A percentile compares a stretch with the other conserved stretches of the same genome.
Evolutionary conservation across 2,888 invertebrate genomes (phyloP).

Genomic region (Axea sp.): DNA sequence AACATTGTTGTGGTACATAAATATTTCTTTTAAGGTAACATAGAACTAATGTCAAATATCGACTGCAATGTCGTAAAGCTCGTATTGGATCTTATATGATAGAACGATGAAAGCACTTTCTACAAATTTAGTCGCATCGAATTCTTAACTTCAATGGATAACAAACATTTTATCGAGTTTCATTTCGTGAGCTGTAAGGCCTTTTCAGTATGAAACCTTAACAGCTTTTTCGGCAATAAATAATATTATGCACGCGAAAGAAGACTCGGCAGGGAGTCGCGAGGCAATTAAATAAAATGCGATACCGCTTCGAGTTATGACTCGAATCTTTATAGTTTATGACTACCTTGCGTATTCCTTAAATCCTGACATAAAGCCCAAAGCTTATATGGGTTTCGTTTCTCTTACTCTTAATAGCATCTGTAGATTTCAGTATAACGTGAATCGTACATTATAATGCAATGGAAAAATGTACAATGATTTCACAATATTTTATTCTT

Average conservation of each 20-base stretch:
- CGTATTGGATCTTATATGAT: constrained; percentile 38
- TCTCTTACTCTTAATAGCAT: constrained; percentile 55
- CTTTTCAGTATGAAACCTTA: constrained; percentile 76
- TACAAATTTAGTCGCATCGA: constrained; percentile 68
- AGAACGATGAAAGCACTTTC: constrained; percentile 59
- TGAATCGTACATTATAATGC: constrained; percentile 24
- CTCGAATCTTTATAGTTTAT: constrained; percentile 79
- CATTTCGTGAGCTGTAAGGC: constrained; percentile 75
- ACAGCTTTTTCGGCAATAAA: constrained; percentile 78
- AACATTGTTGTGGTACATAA: constrained; percentile 30
- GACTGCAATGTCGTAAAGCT: constrained; percentile 63
- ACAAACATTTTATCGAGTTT: constrained; percentile 79
- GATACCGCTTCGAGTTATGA: constrained; percentile 79
- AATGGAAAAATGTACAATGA: too few species aligned
- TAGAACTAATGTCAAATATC: constrained; percentile 63
- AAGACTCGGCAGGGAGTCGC: constrained; percentile 66
- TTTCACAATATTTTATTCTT: too few species aligned
- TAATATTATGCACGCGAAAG: constrained; percentile 78
- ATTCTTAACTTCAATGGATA: constrained; percentile 73
- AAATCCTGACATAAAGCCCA: constrained; percentile 76
- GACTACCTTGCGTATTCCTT: constrained; percentile 76
- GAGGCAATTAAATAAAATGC: constrained; percentile 79
- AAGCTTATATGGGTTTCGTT: constrained; percentile 62
- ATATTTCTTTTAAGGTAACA: constrained; percentile 26
- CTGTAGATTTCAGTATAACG: constrained; percentile 47